phyloP scores from a whole-genome alignment of 2,797 vertebrate genomes.

The Melanotaenia trifasciata region DNA sequence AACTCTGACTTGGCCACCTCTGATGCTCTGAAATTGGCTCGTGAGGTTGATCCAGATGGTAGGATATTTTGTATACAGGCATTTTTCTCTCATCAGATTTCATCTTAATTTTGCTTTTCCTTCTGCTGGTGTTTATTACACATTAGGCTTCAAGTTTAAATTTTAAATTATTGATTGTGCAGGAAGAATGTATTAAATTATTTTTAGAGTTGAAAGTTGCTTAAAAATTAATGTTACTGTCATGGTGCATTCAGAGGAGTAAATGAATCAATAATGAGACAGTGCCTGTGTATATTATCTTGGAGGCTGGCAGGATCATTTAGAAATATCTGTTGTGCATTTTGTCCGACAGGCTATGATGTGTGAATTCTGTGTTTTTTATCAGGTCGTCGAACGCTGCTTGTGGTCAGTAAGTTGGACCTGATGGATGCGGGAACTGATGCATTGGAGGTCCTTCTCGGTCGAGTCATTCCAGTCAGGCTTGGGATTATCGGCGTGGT shows the following conservation, averaged over 20 bases:
- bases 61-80: conserved; percentile 54
- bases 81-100: conserved; percentile 36
- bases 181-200: neutral
- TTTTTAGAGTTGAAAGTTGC: conserved; percentile 17
- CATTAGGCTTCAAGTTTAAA: conserved; percentile 32
- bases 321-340: conserved; percentile 9
- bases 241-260: conserved; percentile 26
- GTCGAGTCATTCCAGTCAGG: conserved; percentile 86
- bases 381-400: conserved; percentile 85
- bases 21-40: conserved; percentile 91
- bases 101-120: conserved; percentile 36
- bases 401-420: conserved; percentile 88
- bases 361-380: conserved; percentile 18
- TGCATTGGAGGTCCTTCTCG: conserved; percentile 86
- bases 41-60: conserved; percentile 92
- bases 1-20: conserved; percentile 93
- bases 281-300: conserved; percentile 11
- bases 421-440: conserved; percentile 89
- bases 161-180: conserved; percentile 45
- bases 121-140: conserved; percentile 32
- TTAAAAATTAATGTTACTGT: conserved; percentile 31
- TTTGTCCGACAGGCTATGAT: neutral
- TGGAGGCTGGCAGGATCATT: conserved; percentile 2
- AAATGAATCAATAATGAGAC: conserved; percentile 16
- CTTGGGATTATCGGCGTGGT: conserved; percentile 89